Percentiles rank a stretch among this genome's conserved stretches.
These are phyloP conservation scores for Platanista minor DNA, from an alignment of 2,113 vertebrate species.

Conservation along the genomic window DNA sequence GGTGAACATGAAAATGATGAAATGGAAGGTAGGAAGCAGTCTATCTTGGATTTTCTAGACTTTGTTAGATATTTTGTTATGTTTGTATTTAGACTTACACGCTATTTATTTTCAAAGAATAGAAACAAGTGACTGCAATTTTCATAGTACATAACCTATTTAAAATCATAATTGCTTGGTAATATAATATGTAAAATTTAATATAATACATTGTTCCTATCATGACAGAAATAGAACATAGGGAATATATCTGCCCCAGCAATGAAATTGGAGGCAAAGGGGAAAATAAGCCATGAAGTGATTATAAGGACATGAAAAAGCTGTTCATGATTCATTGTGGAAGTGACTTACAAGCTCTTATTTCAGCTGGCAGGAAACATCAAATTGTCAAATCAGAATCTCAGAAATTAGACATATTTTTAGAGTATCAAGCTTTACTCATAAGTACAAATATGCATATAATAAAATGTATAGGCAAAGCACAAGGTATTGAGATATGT, in stretches of 20 bases:
- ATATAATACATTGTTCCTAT: neutral
- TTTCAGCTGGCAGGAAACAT: neutral
- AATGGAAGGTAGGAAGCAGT: neutral
- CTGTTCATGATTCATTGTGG: neutral
- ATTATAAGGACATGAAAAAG: neutral
- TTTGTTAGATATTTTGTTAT: neutral
- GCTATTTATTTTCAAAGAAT: neutral
- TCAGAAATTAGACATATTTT: neutral
- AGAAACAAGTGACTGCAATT: neutral
- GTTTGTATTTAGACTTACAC: neutral
- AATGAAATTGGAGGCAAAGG: neutral
- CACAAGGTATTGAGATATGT: neutral
- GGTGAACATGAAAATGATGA: neutral
- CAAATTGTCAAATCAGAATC: neutral
- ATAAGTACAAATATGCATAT: neutral
- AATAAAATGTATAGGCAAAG: neutral
- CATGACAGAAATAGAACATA: neutral
- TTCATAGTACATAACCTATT: neutral
- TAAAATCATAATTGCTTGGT: neutral
- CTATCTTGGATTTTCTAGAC: neutral
- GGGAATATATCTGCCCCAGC: neutral
- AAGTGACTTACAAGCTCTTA: neutral
- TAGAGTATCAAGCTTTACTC: neutral
- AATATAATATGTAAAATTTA: neutral
- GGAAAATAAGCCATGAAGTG: neutral